Conservation (phyloP, 2,888 invertebrate species). For the Sympetrum striolatum region DNA sequence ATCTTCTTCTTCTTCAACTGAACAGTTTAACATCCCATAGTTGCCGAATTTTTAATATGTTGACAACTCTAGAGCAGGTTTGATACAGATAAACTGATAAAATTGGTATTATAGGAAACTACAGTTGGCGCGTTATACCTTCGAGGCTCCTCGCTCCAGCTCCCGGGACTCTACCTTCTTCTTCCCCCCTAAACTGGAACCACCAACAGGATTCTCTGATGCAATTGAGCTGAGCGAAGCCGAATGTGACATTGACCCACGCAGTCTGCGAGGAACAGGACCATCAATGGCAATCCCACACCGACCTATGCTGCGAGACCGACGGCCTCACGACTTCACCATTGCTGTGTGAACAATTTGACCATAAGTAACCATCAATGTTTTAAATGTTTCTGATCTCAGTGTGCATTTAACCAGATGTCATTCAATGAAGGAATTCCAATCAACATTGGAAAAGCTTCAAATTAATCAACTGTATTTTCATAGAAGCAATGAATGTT, state of each 20-base stretch:
- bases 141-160: conserved; percentile 46
- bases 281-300: neutral
- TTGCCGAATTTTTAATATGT: neutral
- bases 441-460: neutral
- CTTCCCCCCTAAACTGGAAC: conserved; percentile 47
- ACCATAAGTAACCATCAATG: conserved; percentile 13
- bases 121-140: conserved; percentile 48
- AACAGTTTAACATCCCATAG: neutral
- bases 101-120: conserved; percentile 46
- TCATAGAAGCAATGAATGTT: conserved; percentile 1
- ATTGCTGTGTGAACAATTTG: conserved; percentile 58
- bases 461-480: neutral
- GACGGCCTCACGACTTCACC: conserved; percentile 56
- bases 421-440: neutral
- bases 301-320: conserved; percentile 7
- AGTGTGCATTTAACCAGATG: conserved; percentile 7
- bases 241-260: conserved; percentile 62
- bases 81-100: neutral
- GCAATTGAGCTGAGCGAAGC: conserved; percentile 64
- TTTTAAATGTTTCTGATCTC: neutral
- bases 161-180: conserved; percentile 48
- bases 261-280: neutral
- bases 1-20: neutral
- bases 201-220: conserved; percentile 45
- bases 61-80: neutral